phyloP scores from a whole-genome alignment of 2,888 invertebrate species.

The Chesias legatella region DNA sequence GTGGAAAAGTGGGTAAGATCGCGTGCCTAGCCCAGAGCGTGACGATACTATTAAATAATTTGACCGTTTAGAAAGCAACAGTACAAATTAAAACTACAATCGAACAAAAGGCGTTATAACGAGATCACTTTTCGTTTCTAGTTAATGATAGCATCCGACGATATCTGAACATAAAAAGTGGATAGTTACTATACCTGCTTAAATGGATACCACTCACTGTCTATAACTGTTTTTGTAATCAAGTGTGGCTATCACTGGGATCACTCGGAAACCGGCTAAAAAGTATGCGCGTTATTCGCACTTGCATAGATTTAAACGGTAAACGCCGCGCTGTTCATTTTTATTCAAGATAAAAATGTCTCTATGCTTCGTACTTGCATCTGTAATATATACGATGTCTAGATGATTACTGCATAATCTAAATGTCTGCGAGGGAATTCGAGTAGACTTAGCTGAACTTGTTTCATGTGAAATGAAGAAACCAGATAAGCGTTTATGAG shows the following conservation, averaged over 20 bases:
- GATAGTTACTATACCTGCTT: slow-evolving; percentile 47
- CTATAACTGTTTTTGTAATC: slow-evolving; percentile 48
- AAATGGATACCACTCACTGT: slow-evolving; percentile 56
- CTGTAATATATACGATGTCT: background rate
- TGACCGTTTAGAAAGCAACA: slow-evolving; percentile 55
- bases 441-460: background rate
- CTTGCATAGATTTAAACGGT: slow-evolving; percentile 30
- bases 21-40: slow-evolving; percentile 24
- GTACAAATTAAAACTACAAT: slow-evolving; percentile 43
- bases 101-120: slow-evolving; percentile 40
- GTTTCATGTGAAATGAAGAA: background rate
- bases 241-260: slow-evolving; percentile 40
- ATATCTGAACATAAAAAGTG: slow-evolving; percentile 49
- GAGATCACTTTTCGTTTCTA: slow-evolving; percentile 60
- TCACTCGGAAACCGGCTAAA: slow-evolving; percentile 39
- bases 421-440: background rate
- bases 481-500: background rate
- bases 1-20: slow-evolving; percentile 13
- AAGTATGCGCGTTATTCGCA: slow-evolving; percentile 37
- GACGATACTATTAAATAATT: slow-evolving; percentile 24
- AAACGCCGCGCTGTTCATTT: slow-evolving; percentile 26
- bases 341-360: slow-evolving; percentile 20
- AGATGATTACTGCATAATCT: background rate
- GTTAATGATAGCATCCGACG: slow-evolving; percentile 49
- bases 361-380: background rate